Conservation (phyloP, 1,140 invertebrate species). For the Bombyx mandarina region DNA sequence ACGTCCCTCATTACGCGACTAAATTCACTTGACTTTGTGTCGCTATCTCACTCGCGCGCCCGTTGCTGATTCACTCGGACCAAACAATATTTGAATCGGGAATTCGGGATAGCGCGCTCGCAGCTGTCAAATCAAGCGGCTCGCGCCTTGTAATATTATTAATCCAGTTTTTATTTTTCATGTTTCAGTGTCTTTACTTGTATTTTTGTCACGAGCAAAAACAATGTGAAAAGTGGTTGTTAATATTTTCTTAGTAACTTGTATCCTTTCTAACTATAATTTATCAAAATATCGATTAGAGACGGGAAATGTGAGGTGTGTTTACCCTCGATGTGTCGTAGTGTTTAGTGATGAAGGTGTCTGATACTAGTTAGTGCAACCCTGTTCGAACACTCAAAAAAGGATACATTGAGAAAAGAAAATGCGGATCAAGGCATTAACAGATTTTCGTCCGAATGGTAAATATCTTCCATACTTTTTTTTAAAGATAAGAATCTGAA, state of each 20-base stretch:
- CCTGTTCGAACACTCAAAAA: constrained; percentile 54
- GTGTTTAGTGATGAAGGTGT: constrained; percentile 60
- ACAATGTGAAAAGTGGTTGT: constrained; percentile 71
- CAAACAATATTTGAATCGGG: constrained; percentile 50
- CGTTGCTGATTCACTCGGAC: constrained; percentile 47
- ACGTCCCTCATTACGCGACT: constrained; percentile 39
- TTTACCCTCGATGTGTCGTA: constrained; percentile 39
- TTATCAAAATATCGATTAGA: constrained; percentile 34
- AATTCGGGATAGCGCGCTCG: constrained; percentile 56
- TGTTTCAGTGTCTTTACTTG: constrained; percentile 67
- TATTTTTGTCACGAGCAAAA: constrained; percentile 67
- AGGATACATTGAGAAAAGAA: constrained; percentile 69
- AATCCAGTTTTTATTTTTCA: constrained; percentile 26
- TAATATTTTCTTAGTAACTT: constrained; percentile 65
- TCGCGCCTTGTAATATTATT: constrained; percentile 24
- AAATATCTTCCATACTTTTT: constrained; percentile 13
- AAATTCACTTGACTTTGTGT: constrained; percentile 37
- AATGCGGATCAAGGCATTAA: constrained; percentile 65
- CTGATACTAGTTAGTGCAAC: constrained; percentile 41
- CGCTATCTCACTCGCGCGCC: constrained; percentile 34
- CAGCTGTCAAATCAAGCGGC: constrained; percentile 64
- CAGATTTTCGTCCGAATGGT: constrained; percentile 67
- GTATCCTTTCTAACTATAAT: constrained; percentile 61
- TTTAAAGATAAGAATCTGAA: no score
- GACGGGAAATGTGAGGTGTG: constrained; percentile 59